A percentile compares a stretch with the other conserved stretches of the same genome.
Conservation (phyloP, 2,888 invertebrate genomes). For the Marasmarcha lunaedactyla region DNA sequence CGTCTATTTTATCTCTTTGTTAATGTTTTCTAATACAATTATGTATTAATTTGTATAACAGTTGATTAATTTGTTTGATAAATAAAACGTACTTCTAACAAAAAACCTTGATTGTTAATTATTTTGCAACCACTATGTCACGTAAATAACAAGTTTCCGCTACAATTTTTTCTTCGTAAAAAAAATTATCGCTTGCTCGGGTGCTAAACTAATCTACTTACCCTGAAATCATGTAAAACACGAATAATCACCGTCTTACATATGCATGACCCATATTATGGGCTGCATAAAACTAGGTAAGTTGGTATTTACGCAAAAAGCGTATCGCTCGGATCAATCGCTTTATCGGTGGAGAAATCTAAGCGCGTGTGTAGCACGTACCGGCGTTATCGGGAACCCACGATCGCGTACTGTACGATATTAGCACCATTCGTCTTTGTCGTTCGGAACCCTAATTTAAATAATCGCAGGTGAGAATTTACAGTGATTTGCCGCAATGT, state of each 20-base stretch:
- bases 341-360: conserved; percentile 58
- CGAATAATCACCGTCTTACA: conserved; percentile 5
- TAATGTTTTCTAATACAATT: too few species aligned
- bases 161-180: too few species aligned
- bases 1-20: too few species aligned
- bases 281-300: conserved; percentile 41
- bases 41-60: too few species aligned
- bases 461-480: conserved; percentile 67
- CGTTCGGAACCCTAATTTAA: conserved; percentile 66
- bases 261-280: conserved; percentile 1
- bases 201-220: too few species aligned
- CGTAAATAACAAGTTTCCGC: too few species aligned
- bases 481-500: conserved; percentile 48
- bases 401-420: conserved; percentile 58
- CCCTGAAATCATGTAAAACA: too few species aligned
- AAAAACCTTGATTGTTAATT: too few species aligned
- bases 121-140: too few species aligned
- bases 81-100: too few species aligned
- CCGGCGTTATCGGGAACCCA: conserved; percentile 30
- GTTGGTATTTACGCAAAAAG: conserved; percentile 64
- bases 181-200: too few species aligned
- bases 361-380: conserved; percentile 55
- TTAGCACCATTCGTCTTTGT: conserved; percentile 70
- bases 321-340: conserved; percentile 63
- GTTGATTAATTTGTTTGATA: too few species aligned